Base-by-base conservation (phyloP, 2,113 vertebrate genomes). In the Brachypodius melanocephalos region DNA sequence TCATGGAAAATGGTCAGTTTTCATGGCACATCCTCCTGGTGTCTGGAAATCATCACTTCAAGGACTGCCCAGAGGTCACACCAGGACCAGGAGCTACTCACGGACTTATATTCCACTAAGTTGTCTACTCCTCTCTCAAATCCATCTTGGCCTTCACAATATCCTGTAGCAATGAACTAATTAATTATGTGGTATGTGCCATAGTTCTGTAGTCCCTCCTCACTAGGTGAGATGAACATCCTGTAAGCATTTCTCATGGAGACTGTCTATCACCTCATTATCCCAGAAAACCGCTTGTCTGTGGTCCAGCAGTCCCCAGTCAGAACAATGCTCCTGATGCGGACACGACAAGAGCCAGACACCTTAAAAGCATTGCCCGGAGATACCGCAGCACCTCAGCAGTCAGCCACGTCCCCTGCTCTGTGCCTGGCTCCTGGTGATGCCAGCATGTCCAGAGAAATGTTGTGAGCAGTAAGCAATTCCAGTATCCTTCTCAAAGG, bases 241-340 rank as follows among this genome's bases (percentile, higher is more conserved):
- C 87, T 87, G 67, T 49, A 90, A 90, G 73, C 68, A 29, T 92
- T 96, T 93, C 86, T 95, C 36, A 8, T 2, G 28, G 86, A 97
- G 69, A 54, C 80, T 57, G 75, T 46, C 90, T 92, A 24, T 89
- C 96, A 97, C 94, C 89, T 96, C 96, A 80, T 96, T 73, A 91
- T 69, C 93, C 88, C 90, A 91, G 71, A 85, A 57, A 93, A 79
- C 31, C 0, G 0, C 66, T 90, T 89, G 84, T 89, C 87, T 91
- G 63, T 88, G 93, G 94, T 93, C 89, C 85, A 88, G 90, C 1
- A 0, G 71, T 63, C 79, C 49, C 62, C 1, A 0, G 29, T 85
- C 0, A 1, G 91, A 96, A 89, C 71, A 94, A 66, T 34, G 85
- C 32, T 88, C 46, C 62, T 65, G 72, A 80, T 0, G 8, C 91